Percentiles rank a stretch among this genome's conserved stretches.
Evolutionary conservation across 2,888 invertebrate genomes (phyloP).

Genomic region (Drosophila mimica): DNA sequence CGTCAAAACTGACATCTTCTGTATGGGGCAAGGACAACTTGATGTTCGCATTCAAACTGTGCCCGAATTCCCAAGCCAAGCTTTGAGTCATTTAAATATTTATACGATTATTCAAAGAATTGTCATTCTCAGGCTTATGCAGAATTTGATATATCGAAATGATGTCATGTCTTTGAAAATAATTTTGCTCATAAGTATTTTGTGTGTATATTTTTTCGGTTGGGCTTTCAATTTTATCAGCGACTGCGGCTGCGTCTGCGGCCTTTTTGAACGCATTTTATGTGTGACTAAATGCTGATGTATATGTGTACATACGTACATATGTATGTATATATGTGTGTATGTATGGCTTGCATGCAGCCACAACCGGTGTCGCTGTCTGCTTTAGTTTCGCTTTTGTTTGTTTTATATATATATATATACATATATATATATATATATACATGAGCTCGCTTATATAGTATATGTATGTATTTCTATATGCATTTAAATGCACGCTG

Average conservation of each 20-base stretch:
- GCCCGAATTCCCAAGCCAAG: conserved; percentile 29
- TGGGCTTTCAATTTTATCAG: conserved; percentile 57
- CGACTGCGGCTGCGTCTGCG: conserved; percentile 44
- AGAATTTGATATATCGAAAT: conserved; percentile 55
- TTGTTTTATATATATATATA: conserved; percentile 56
- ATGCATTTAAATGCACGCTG: conserved; percentile 47
- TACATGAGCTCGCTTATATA: conserved; percentile 16
- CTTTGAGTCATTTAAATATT: conserved; percentile 55
- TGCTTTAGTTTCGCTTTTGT: conserved; percentile 63
- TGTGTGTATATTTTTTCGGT: conserved; percentile 21
- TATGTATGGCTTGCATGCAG: conserved; percentile 54
- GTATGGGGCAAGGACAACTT: conserved; percentile 47
- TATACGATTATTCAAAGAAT: conserved; percentile 52
- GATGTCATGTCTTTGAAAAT: conserved; percentile 66
- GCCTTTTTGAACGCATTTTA: conserved; percentile 75
- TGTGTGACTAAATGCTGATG: conserved; percentile 52
- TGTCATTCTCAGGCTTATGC: conserved; percentile 49
- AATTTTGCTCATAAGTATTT: conserved; percentile 40
- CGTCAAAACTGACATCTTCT: conserved; percentile 34
- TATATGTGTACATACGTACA: conserved; percentile 5
- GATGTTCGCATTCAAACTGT: conserved; percentile 10
- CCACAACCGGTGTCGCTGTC: conserved; percentile 69
- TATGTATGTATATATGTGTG: conserved; percentile 14
- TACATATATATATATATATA: conserved; percentile 30
- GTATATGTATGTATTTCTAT: conserved; percentile 1